phyloP scores from a whole-genome alignment of 2,888 invertebrate species.

The Luperina testacea region DNA sequence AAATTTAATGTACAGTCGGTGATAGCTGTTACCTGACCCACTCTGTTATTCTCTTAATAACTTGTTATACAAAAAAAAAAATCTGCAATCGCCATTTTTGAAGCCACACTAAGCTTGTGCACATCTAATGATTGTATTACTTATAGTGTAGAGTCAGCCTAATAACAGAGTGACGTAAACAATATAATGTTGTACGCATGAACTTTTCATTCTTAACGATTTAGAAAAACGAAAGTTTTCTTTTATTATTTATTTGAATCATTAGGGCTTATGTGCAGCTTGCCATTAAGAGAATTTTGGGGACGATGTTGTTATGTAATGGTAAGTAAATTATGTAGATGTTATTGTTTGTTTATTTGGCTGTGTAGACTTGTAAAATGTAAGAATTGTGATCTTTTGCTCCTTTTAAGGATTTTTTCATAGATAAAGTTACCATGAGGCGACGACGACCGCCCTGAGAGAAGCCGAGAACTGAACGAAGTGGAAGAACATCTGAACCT shows the following conservation, averaged over 20 bases:
- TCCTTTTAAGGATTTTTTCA: neutral
- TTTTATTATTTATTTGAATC: constrained; percentile 20
- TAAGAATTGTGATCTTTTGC: neutral
- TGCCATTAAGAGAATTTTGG: neutral
- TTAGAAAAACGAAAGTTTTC: constrained; percentile 58
- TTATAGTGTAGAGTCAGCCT: constrained; percentile 41
- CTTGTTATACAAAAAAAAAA: neutral
- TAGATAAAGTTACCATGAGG: neutral
- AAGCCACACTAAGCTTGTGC: constrained; percentile 42
- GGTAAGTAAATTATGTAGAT: neutral
- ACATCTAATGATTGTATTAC: constrained; percentile 51
- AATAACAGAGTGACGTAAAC: constrained; percentile 59
- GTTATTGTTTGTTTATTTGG: neutral
- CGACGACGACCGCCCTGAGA: too few relatives aligned
- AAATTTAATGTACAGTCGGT: too few relatives aligned
- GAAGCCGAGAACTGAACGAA: too few relatives aligned
- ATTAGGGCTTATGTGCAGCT: constrained; percentile 19
- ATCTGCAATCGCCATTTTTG: neutral
- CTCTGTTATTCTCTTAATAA: too few relatives aligned
- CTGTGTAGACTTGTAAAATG: neutral
- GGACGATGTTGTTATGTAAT: neutral
- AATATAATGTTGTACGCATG: constrained; percentile 40
- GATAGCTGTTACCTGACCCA: too few relatives aligned
- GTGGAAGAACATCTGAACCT: too few relatives aligned
- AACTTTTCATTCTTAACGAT: constrained; percentile 57